Conservation (phyloP, 2,797 vertebrate genomes). For the Enteromius treurensis region DNA sequence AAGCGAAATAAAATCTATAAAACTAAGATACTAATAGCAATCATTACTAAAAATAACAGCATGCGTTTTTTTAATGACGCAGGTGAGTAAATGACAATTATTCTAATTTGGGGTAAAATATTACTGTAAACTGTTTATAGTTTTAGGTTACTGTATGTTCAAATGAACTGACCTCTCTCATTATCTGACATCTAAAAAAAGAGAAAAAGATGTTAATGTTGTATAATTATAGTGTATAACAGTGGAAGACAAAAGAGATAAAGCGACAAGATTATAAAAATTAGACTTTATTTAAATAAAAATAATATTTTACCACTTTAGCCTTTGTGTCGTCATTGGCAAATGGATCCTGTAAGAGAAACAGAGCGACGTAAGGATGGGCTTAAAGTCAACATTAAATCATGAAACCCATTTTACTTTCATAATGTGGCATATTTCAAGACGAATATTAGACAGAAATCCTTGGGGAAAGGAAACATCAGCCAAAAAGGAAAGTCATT, state of each 20-base stretch:
- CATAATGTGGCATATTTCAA: background rate
- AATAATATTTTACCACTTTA: slow-evolving; percentile 56
- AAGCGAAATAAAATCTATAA: background rate
- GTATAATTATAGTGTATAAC: background rate
- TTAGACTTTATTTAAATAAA: background rate
- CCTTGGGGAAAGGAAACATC: background rate
- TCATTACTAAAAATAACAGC: background rate
- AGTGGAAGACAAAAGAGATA: background rate
- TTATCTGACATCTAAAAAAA: slow-evolving; percentile 72
- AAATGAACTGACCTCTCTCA: slow-evolving; percentile 56
- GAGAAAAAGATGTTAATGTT: slow-evolving; percentile 15
- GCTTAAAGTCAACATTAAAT: background rate
- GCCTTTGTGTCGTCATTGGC: slow-evolving; percentile 55
- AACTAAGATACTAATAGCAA: background rate
- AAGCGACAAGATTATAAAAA: background rate
- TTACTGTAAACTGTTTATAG: background rate
- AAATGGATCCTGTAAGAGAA: slow-evolving; percentile 65
- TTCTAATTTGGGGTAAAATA: background rate
- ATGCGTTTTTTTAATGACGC: background rate
- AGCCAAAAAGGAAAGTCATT: background rate
- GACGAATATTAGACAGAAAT: background rate
- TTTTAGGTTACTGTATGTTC: background rate
- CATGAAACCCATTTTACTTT: background rate
- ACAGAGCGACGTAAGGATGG: background rate
- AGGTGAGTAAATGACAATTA: background rate